These are phyloP conservation scores for Phlogophora meticulosa DNA, from an alignment of 2,888 invertebrate genomes.

Conservation along the genomic window DNA sequence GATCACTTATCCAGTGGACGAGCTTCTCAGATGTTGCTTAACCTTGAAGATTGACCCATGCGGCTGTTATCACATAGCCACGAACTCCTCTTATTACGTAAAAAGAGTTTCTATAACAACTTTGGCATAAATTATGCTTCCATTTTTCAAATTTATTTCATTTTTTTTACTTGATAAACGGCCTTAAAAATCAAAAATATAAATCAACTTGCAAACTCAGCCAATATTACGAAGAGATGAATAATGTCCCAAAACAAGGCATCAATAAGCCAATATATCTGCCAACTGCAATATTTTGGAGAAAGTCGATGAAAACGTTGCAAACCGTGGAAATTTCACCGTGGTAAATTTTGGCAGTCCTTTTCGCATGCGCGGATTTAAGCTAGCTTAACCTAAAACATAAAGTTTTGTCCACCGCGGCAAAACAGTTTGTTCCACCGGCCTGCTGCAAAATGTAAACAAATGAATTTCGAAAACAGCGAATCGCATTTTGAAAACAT, in stretches of 20 bases:
- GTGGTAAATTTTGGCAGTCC: constrained; percentile 73
- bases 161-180: no score
- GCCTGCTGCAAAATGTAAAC: constrained; percentile 64
- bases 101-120: no score
- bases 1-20: no score
- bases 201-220: not conserved
- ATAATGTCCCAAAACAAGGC: constrained; percentile 4
- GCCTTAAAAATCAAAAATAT: no score
- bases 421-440: constrained; percentile 64
- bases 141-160: no score
- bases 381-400: constrained; percentile 49
- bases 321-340: constrained; percentile 70
- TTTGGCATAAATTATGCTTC: no score
- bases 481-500: constrained; percentile 30
- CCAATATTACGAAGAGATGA: not conserved
- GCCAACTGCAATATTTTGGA: constrained; percentile 63
- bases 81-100: no score
- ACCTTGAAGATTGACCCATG: no score
- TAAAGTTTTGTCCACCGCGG: constrained; percentile 70
- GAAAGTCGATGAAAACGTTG: constrained; percentile 85
- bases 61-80: no score
- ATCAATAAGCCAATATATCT: constrained; percentile 17
- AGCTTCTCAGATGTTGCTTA: no score
- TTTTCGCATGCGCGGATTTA: constrained; percentile 78
- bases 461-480: constrained; percentile 51